phyloP scores from a whole-genome alignment of 1,140 invertebrate genomes.

The Cyphomyrmex costatus region DNA sequence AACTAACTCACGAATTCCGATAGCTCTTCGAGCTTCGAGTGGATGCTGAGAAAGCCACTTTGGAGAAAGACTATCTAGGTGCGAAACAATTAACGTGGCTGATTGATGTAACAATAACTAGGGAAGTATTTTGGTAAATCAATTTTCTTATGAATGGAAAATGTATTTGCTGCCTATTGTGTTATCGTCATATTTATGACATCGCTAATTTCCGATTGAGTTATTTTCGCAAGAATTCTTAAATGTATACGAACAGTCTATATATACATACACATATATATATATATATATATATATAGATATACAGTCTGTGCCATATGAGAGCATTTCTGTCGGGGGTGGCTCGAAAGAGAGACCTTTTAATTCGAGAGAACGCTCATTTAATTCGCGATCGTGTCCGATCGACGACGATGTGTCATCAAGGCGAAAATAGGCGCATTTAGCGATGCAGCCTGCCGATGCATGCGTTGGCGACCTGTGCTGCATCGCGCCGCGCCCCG shows the following conservation, averaged over 20 bases:
- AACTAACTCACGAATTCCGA: conserved; percentile 65
- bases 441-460: conserved; percentile 73
- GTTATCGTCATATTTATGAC: neutral
- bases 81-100: conserved; percentile 26
- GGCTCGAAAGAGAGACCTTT: neutral
- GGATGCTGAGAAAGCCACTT: conserved; percentile 59
- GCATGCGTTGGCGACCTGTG: conserved; percentile 77
- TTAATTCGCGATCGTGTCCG: conserved; percentile 76
- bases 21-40: conserved; percentile 28
- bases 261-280: too few relatives aligned
- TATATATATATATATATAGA: too few relatives aligned
- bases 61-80: conserved; percentile 31
- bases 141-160: conserved; percentile 12
- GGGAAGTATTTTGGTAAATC: neutral
- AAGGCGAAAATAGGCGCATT: conserved; percentile 80
- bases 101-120: conserved; percentile 70
- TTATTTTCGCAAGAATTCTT: neutral
- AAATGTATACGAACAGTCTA: too few relatives aligned
- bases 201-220: neutral
- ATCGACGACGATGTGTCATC: conserved; percentile 82
- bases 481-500: conserved; percentile 61
- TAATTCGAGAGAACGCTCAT: conserved; percentile 65
- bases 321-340: neutral
- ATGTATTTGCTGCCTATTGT: neutral
- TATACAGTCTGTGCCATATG: neutral